Evolutionary conservation across 2,888 invertebrate genomes (phyloP).

Genomic region (Penaeus monodon): DNA sequence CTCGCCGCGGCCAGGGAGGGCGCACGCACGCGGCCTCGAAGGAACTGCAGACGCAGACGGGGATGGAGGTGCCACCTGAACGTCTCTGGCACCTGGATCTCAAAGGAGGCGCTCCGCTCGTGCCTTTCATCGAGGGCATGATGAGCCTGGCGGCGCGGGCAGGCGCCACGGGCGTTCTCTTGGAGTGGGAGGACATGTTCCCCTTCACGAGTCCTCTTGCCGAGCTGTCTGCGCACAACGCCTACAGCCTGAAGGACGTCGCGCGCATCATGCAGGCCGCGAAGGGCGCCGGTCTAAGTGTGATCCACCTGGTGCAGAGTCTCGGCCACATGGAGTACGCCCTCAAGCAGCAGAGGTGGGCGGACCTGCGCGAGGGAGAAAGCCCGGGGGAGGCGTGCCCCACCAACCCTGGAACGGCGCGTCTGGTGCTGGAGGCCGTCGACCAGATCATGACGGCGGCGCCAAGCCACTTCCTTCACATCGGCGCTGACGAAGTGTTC

Average conservation of each 20-base stretch:
- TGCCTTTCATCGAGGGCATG: conserved; percentile 73
- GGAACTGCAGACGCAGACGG: conserved; percentile 16
- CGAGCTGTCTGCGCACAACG: conserved; percentile 69
- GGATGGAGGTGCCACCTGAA: conserved; percentile 36
- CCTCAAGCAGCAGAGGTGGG: conserved; percentile 69
- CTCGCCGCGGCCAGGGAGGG: conserved; percentile 5
- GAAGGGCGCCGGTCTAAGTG: conserved; percentile 70
- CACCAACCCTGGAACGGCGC: conserved; percentile 67
- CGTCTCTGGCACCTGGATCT: conserved; percentile 72
- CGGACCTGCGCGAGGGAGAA: conserved; percentile 68
- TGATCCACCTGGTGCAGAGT: conserved; percentile 74
- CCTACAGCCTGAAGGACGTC: conserved; percentile 70
- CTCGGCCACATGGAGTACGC: conserved; percentile 72
- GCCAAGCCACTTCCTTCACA: conserved; percentile 75
- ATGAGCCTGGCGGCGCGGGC: conserved; percentile 76
- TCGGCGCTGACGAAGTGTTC: conserved; percentile 82
- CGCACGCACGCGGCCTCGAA: conserved; percentile 13
- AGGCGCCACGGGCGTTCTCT: conserved; percentile 75
- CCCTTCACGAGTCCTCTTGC: conserved; percentile 71
- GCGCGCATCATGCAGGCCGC: conserved; percentile 68
- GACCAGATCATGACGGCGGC: conserved; percentile 70
- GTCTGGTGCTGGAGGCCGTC: conserved; percentile 67
- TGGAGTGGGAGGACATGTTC: conserved; percentile 78
- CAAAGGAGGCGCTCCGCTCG: conserved; percentile 73
- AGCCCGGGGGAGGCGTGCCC: conserved; percentile 69